Evolutionary conservation across 2,113 vertebrate species (phyloP).

Genomic region (Morone saxatilis): DNA sequence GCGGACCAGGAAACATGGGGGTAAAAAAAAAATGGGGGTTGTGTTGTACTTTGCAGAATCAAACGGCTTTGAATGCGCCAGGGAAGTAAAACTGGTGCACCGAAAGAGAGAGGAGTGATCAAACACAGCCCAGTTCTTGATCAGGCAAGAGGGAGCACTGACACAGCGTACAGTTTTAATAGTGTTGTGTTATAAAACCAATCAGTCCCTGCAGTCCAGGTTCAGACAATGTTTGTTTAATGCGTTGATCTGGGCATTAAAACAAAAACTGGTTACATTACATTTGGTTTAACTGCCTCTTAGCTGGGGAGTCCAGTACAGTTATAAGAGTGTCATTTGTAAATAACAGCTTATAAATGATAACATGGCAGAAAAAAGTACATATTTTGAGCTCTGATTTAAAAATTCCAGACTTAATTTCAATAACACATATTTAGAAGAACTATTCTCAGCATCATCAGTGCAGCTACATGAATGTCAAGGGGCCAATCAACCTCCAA

Average conservation of each 20-base stretch:
- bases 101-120: conserved; percentile 37
- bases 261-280: not conserved
- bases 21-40: not conserved
- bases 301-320: not conserved
- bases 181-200: conserved; percentile 10
- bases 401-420: conserved; percentile 13
- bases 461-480: conserved; percentile 53
- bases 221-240: conserved; percentile 12
- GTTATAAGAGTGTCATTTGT: conserved; percentile 24
- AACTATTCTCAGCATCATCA: conserved; percentile 45
- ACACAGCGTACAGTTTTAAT: not conserved
- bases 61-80: conserved; percentile 34
- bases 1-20: not conserved
- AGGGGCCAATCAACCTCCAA: conserved; percentile 56
- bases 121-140: conserved; percentile 48
- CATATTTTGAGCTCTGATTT: conserved; percentile 4
- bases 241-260: not conserved
- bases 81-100: conserved; percentile 43
- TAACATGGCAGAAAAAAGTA: not conserved
- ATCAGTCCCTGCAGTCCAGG: conserved; percentile 27
- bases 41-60: conserved; percentile 52
- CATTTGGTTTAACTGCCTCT: conserved; percentile 28
- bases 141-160: conserved; percentile 35
- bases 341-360: conserved; percentile 5
- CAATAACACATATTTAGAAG: conserved; percentile 10